phyloP scores from a whole-genome alignment of 35 echinoderm and acorn worm species.

The Amphiura filiformis region DNA sequence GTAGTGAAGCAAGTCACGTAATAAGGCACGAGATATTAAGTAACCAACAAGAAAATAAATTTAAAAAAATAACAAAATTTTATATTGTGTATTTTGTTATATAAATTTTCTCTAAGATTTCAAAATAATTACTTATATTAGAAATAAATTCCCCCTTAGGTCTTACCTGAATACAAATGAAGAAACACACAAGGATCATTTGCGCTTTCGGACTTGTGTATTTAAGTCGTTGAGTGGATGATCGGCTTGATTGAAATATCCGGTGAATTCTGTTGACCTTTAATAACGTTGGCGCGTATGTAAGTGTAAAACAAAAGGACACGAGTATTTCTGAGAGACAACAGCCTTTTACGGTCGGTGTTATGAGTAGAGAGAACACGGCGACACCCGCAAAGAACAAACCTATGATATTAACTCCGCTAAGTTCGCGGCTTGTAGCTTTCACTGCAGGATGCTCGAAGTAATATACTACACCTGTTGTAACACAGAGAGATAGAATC shows the following conservation, averaged over 20 bases:
- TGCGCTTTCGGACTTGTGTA: background rate
- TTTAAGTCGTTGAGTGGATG: constrained; percentile 11
- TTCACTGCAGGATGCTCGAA: constrained; percentile 3
- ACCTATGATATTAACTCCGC: constrained; percentile 27
- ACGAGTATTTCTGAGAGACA: background rate
- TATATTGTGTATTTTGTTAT: no score
- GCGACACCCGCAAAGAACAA: background rate
- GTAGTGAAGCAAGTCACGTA: no score
- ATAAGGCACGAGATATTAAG: no score
- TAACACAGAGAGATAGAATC: background rate
- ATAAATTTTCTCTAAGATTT: no score
- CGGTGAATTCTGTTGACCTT: constrained; percentile 48
- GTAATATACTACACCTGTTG: background rate
- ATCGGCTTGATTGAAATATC: constrained; percentile 31
- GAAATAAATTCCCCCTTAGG: no score
- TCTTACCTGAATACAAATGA: constrained; percentile 17
- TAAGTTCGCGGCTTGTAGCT: constrained; percentile 37
- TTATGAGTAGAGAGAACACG: background rate
- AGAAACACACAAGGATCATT: background rate
- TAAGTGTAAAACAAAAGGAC: background rate
- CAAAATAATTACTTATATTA: no score
- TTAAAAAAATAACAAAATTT: no score
- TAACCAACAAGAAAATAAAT: no score
- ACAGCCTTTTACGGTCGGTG: constrained; percentile 8
- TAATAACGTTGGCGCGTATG: constrained; percentile 12